Evolutionary conservation across 2,113 vertebrate species (phyloP).

Genomic region (Albula glossodonta): DNA sequence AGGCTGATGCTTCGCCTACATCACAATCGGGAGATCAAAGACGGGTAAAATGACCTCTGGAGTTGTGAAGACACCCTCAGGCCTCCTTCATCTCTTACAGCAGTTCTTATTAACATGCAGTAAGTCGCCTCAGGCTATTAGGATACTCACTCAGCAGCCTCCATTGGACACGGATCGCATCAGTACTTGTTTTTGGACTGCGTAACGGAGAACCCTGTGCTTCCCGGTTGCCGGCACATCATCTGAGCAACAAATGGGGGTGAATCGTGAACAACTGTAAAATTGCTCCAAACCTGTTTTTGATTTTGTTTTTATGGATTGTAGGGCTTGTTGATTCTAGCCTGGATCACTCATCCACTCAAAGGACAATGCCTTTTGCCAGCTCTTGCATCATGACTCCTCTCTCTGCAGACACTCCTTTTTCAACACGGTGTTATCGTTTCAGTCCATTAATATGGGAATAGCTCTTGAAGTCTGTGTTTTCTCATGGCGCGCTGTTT

Average conservation of each 20-base stretch:
- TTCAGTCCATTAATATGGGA: background rate
- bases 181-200: background rate
- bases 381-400: background rate
- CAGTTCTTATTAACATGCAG: slow-evolving; percentile 9
- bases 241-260: background rate
- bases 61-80: background rate
- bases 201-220: background rate
- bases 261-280: background rate
- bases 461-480: background rate
- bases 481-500: background rate
- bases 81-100: background rate
- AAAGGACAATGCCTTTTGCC: background rate
- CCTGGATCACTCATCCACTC: background rate
- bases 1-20: background rate
- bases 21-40: background rate
- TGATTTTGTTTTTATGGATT: background rate
- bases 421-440: background rate
- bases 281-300: background rate
- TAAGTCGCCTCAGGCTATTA: slow-evolving; percentile 18
- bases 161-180: background rate
- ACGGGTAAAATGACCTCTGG: background rate
- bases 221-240: background rate
- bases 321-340: background rate
- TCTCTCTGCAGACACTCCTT: background rate
- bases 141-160: background rate